A percentile compares a stretch with the other conserved stretches of the same genome.
These are phyloP conservation scores for Lamellibrachia columna DNA, from an alignment of 2,888 invertebrate genomes.

Conservation along the genomic window DNA sequence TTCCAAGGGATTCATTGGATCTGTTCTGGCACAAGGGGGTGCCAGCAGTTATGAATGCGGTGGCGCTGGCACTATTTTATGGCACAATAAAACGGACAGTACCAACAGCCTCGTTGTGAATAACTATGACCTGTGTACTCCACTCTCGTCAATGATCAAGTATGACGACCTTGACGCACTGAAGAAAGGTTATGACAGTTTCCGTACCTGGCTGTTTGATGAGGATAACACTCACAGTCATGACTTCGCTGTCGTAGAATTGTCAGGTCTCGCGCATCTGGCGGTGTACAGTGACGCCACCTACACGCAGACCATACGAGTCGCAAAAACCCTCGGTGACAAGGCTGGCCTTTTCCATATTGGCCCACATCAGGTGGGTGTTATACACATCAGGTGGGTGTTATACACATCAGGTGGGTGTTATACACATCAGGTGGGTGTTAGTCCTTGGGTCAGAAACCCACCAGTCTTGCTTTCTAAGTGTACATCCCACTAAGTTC, in stretches of 20 bases:
- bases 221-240: conserved; percentile 30
- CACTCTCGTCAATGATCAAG: conserved; percentile 41
- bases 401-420: too few relatives aligned
- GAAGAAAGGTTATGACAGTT: conserved; percentile 48
- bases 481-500: too few relatives aligned
- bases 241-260: conserved; percentile 38
- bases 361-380: conserved; percentile 36
- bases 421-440: conserved; percentile 24
- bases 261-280: conserved; percentile 48
- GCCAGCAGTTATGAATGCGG: conserved; percentile 49
- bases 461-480: background rate
- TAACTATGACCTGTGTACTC: conserved; percentile 46
- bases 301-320: conserved; percentile 45
- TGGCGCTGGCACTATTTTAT: conserved; percentile 50
- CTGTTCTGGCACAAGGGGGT: conserved; percentile 45
- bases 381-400: conserved; percentile 25
- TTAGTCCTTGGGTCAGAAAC: background rate
- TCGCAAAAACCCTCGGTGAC: conserved; percentile 47
- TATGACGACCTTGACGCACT: conserved; percentile 44
- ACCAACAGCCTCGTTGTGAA: conserved; percentile 44
- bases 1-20: conserved; percentile 41
- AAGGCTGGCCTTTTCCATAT: conserved; percentile 43
- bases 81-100: conserved; percentile 33
- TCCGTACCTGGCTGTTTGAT: conserved; percentile 51
- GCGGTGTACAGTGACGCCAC: conserved; percentile 47